Evolutionary conservation across 2,797 vertebrate species (phyloP).

Genomic region (Lithobates pipiens): DNA sequence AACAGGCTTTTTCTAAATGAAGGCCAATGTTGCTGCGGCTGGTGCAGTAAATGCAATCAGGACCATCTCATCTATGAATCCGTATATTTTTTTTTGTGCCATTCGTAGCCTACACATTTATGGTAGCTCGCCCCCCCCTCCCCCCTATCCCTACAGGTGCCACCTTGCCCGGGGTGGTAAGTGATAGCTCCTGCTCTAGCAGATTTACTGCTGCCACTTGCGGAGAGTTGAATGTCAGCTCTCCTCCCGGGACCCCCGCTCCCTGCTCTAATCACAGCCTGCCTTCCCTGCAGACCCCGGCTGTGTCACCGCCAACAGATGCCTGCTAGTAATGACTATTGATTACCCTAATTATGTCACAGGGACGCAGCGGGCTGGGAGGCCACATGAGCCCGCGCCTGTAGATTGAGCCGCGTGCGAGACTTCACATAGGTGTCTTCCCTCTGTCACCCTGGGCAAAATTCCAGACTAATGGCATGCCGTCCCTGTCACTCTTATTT

Average conservation of each 20-base stretch:
- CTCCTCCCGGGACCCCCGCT: conserved; percentile 30
- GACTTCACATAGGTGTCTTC: conserved; percentile 16
- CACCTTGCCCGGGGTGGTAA: conserved; percentile 51
- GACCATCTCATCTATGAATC: background rate
- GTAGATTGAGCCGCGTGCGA: conserved; percentile 1
- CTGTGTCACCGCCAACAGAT: conserved; percentile 58
- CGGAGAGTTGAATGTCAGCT: conserved; percentile 58
- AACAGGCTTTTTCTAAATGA: background rate
- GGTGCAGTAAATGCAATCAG: background rate
- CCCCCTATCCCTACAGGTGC: background rate
- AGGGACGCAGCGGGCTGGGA: conserved; percentile 26
- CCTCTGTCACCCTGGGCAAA: conserved; percentile 18
- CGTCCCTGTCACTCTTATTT: background rate
- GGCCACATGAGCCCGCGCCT: conserved; percentile 21
- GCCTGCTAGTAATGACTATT: conserved; percentile 62
- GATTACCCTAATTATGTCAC: conserved; percentile 61
- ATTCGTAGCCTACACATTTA: conserved; percentile 3
- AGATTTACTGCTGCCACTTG: conserved; percentile 54
- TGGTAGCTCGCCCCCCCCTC: background rate
- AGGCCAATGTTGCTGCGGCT: background rate
- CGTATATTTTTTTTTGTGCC: conserved; percentile 18
- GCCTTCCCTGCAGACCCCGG: conserved; percentile 43
- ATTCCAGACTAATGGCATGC: background rate
- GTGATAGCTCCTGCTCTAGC: conserved; percentile 7
- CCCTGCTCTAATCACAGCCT: conserved; percentile 40